Evolutionary conservation across 2,888 invertebrate genomes (phyloP), one percentile per base, ranked within the genome.

Genomic region (Phyllotreta striolata): DNA sequence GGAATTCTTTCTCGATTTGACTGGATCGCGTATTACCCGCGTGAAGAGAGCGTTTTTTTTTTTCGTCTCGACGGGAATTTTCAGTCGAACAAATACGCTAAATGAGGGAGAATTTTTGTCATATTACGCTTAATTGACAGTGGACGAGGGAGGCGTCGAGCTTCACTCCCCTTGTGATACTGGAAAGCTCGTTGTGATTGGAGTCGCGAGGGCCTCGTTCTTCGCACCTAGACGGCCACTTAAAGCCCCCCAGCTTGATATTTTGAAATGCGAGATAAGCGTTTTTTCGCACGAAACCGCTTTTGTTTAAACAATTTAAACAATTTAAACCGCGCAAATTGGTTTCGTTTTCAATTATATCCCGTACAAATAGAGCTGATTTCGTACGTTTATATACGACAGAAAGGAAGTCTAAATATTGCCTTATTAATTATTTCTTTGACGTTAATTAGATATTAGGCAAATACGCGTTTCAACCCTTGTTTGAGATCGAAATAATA

Each of bases 211-310:
- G 69, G 71, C 68, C 68, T 66, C 66, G 70, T 71, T 72, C 70
- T 73, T 73, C 71, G 65, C 73, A 74, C 73, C 73, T 74, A 71
- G 63, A 66, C 68, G 69, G 70, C 72, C 73, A 73, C 74, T 73
- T 71, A 71, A 69, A 64, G 70, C 68, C 70, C 24, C 24, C 1
- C n/a, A n/a, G n/a, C n/a, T n/a, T n/a, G n/a, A n/a, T n/a, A n/a
- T n/a, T n/a, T n/a, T n/a, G n/a, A n/a, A n/a, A n/a, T n/a, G n/a
- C n/a, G n/a, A n/a, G n/a, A n/a, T n/a, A n/a, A n/a, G n/a, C n/a
- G n/a, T n/a, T 70, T 72, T 67, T 66, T 66, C 60, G 55, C 41
- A 35, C 46, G 39, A 8, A 6, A 12, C n/a, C 9, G 10, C 12
- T 10, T 35, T 8, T 52, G 39, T 35, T 12, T 14, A 10, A 54